These are phyloP conservation scores for Apotomis turbidana DNA, from an alignment of 2,888 invertebrate species.

Conservation along the genomic window DNA sequence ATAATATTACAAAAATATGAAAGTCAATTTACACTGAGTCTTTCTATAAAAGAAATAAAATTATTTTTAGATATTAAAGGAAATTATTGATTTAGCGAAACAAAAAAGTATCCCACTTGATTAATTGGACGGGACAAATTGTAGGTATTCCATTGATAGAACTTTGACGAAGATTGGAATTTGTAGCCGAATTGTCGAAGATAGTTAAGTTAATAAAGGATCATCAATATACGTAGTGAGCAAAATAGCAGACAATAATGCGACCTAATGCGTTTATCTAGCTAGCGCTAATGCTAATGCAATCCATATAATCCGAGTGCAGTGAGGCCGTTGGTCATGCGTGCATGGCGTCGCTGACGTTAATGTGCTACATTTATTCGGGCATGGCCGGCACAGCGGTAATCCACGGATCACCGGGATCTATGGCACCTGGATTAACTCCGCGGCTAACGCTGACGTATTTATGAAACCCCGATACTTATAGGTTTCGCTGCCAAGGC, in stretches of 20 bases:
- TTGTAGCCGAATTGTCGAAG: not conserved
- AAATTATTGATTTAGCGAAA: not conserved
- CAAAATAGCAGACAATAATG: slow-evolving; percentile 9
- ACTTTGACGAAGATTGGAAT: slow-evolving; percentile 1
- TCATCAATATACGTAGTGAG: not conserved
- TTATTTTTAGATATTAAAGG: not conserved
- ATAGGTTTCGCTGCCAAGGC: not conserved
- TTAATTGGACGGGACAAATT: not conserved
- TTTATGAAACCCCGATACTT: slow-evolving; percentile 31
- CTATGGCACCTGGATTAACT: slow-evolving; percentile 34
- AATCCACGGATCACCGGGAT: slow-evolving; percentile 25
- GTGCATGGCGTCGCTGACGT: not conserved
- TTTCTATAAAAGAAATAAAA: not conserved
- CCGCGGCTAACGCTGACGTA: slow-evolving; percentile 18
- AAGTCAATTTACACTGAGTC: not conserved
- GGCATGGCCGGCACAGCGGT: slow-evolving; percentile 4
- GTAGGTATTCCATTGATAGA: not conserved
- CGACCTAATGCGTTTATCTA: slow-evolving; percentile 18
- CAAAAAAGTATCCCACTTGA: not conserved
- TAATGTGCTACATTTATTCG: slow-evolving; percentile 30
- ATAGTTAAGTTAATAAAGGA: not conserved
- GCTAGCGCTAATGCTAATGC: slow-evolving; percentile 23
- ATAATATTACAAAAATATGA: not conserved
- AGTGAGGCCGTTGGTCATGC: not conserved
- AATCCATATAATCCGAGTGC: slow-evolving; percentile 14